Base-by-base conservation (phyloP, 2,113 vertebrate genomes). In the Platichthys stellatus region DNA sequence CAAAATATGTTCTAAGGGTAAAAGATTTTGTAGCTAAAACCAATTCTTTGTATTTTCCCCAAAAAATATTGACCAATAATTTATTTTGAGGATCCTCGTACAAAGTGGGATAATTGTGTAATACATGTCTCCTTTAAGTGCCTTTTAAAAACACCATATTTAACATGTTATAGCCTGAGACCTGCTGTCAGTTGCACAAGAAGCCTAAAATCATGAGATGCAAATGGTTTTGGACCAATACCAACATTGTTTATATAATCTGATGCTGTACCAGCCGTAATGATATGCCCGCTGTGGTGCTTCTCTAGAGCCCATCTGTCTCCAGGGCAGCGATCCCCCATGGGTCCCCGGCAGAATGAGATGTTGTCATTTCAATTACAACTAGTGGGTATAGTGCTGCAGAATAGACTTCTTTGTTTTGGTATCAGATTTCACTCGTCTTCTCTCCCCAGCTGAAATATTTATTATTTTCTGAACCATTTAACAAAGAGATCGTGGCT, bases 231-330 rank as follows among this genome's bases (percentile, higher is more conserved):
- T 35, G 6, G 38, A 75, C 28, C 76, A 80, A 24, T 38, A 63
- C 7, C 45, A 65, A 10, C 54, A 15, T 9, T 35, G 61, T 64
- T 74, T 65, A 24, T 68, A 43, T 0, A 57, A 65, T 45, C 24
- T 70, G 40, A 53, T 63, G 17, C 45, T 63, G 21, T 11, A 26
- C 10, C 57, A 26, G 12, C 13, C 45, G 13, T 21, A 4, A 63
- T 62, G 40, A 61, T 26, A 15, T 54, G 49, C 40, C 58, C 57
- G 66, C 43, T 80, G 60, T 45, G 17, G 60, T 53, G 43, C 53
- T 56, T 67, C 68, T 71, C 63, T 28, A 64, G 23, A 77, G 57
- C 72, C 67, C 26, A 51, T 26, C 26, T 63, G 45, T 71, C 69
- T 45, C 59, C 53, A n/a, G 47, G 20, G 65, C 70, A 62, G 26